Evolutionary conservation across 1,140 invertebrate species (phyloP), one percentile per base, ranked within the genome.

Genomic region (Ectropis grisescens): DNA sequence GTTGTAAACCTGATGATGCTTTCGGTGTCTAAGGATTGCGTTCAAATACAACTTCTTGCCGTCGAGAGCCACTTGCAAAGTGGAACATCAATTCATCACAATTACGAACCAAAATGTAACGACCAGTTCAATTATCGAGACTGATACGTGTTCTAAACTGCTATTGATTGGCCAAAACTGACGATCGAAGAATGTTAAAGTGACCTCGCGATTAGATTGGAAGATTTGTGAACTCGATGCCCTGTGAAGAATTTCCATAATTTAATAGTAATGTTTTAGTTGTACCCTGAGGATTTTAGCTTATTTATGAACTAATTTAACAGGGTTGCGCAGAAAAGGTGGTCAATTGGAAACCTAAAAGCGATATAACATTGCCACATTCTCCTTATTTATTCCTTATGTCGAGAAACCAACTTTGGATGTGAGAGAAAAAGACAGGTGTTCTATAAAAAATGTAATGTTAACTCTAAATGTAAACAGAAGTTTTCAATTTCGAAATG

Each of bases 61-160:
- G 4, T 26, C 24, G 3, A 26, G 4, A 26, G n/a, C 24, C 2
- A 2, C 3, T 10, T 26, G 4, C 29, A 43, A 19, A 23, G 13
- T 25, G 16, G 36, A 27, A 55, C 41, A 49, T 45, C 51, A 43
- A 56, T 34, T 48, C 52, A 58, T 62, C 58, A 62, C 47, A 62
- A 61, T 29, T 14, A 43, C 26, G 39, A 51, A 53, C 41, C 44
- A 52, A 45, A 52, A 41, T 37, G 14, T 33, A 34, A 50, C 58
- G 48, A 62, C 49, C 58, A 58, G 52, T 58, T 55, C 30, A 46
- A 37, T 36, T 41, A 28, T 61, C 43, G 58, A 61, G 54, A 58
- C 58, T 61, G 58, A 61, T 41, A 42, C 45, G 58, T 61, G 58
- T 61, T 55, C 54, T 50, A 48, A 50, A 37, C 37, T 52, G 37